Conservation (phyloP, 2,113 vertebrate species). For the Gallinago paraguaiae region DNA sequence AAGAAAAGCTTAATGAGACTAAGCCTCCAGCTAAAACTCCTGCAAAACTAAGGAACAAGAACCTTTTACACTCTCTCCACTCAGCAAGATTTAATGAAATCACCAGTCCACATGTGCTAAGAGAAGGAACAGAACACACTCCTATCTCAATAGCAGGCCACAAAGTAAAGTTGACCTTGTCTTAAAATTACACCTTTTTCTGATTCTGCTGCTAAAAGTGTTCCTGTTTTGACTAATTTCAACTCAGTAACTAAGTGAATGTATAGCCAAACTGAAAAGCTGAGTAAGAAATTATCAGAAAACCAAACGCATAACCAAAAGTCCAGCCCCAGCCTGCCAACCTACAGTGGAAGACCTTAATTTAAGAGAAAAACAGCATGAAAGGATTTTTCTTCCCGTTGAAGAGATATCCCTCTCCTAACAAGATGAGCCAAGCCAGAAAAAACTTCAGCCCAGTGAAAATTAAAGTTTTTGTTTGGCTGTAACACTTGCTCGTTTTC, state of each 20-base stretch:
- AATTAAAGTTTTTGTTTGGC: background rate
- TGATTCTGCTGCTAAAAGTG: background rate
- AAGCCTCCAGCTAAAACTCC: background rate
- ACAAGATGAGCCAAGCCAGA: background rate
- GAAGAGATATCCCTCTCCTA: background rate
- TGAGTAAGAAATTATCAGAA: background rate
- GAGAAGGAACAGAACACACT: background rate
- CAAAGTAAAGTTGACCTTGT: background rate
- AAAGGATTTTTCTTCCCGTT: background rate
- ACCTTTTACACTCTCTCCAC: background rate
- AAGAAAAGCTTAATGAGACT: background rate
- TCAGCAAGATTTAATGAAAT: background rate
- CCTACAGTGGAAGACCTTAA: background rate
- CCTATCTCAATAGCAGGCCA: background rate
- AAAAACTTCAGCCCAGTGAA: background rate
- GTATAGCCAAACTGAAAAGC: background rate
- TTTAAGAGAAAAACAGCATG: background rate
- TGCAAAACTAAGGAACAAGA: background rate
- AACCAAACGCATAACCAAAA: background rate
- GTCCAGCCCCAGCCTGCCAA: background rate
- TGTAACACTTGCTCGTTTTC: background rate
- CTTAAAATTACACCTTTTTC: background rate
- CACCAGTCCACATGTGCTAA: background rate
- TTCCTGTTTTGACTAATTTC: background rate
- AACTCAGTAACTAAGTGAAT: background rate